Conservation (phyloP, 1,140 invertebrate genomes). For the Calycopis cecrops region DNA sequence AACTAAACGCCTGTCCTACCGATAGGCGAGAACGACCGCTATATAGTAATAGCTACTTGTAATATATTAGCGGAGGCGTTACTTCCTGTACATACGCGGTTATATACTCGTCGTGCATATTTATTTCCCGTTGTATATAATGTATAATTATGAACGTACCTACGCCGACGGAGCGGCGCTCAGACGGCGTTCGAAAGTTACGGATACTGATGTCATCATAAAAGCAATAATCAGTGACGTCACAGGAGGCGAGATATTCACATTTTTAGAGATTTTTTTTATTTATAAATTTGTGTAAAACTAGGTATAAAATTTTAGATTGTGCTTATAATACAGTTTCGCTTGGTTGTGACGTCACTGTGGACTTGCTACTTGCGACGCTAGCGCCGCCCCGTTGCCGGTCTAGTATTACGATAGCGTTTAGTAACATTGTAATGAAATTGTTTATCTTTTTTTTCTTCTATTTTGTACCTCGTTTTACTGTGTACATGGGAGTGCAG, state of each 20-base stretch:
- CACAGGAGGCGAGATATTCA: too few species aligned
- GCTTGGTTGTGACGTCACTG: neutral
- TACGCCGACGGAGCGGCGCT: constrained; percentile 23
- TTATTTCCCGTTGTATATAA: constrained; percentile 72
- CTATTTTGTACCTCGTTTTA: constrained; percentile 60
- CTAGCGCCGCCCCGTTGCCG: constrained; percentile 35
- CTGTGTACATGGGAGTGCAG: constrained; percentile 31
- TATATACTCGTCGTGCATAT: constrained; percentile 54
- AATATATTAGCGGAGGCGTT: constrained; percentile 41
- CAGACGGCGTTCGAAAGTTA: too few species aligned
- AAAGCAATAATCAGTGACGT: neutral
- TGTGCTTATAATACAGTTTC: neutral
- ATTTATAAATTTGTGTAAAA: too few species aligned
- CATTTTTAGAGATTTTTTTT: too few species aligned
- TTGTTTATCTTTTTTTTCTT: constrained; percentile 50
- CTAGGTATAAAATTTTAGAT: too few species aligned
- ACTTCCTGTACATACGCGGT: constrained; percentile 60
- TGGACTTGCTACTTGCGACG: neutral
- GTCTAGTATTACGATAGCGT: constrained; percentile 35
- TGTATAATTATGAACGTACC: constrained; percentile 47
- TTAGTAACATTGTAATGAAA: constrained; percentile 53
- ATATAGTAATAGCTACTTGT: constrained; percentile 32
- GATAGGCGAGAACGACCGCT: constrained; percentile 27
- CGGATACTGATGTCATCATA: too few species aligned
- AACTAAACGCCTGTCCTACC: constrained; percentile 46